Conservation (phyloP, 1,140 invertebrate genomes). For the Harlomillsia oculata region DNA sequence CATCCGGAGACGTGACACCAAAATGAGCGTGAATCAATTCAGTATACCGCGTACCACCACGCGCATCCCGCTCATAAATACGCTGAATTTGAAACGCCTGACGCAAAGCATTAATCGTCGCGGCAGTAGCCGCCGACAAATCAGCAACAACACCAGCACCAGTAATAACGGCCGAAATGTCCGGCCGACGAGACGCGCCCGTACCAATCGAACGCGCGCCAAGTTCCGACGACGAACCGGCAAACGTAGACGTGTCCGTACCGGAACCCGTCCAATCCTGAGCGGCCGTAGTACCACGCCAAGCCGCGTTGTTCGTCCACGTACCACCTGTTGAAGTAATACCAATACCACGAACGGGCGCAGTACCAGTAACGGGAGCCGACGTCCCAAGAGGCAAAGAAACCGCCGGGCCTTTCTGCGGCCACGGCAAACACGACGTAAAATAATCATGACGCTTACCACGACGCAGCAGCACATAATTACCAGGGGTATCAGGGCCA, state of each 20-base stretch:
- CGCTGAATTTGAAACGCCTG: background rate
- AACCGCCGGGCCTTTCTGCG: constrained; percentile 1
- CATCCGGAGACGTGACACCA: background rate
- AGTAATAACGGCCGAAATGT: background rate
- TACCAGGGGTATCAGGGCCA: too few relatives aligned
- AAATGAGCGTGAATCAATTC: background rate
- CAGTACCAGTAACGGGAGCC: background rate
- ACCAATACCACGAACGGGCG: too few relatives aligned
- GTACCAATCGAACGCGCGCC: too few relatives aligned
- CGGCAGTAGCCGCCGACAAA: background rate
- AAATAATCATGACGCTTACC: too few relatives aligned
- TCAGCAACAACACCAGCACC: background rate
- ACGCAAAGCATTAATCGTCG: background rate
- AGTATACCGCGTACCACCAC: constrained; percentile 1
- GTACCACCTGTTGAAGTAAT: too few relatives aligned
- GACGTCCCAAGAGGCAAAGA: background rate
- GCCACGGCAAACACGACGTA: background rate
- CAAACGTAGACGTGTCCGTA: too few relatives aligned
- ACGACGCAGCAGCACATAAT: too few relatives aligned
- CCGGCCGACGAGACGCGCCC: too few relatives aligned
- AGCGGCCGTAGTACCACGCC: too few relatives aligned
- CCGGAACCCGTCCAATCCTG: too few relatives aligned
- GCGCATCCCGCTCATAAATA: background rate
- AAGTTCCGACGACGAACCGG: too few relatives aligned
- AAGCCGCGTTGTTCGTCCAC: too few relatives aligned